Evolutionary conservation across 2,113 vertebrate genomes (phyloP).

Genomic region (Pimephales promelas): DNA sequence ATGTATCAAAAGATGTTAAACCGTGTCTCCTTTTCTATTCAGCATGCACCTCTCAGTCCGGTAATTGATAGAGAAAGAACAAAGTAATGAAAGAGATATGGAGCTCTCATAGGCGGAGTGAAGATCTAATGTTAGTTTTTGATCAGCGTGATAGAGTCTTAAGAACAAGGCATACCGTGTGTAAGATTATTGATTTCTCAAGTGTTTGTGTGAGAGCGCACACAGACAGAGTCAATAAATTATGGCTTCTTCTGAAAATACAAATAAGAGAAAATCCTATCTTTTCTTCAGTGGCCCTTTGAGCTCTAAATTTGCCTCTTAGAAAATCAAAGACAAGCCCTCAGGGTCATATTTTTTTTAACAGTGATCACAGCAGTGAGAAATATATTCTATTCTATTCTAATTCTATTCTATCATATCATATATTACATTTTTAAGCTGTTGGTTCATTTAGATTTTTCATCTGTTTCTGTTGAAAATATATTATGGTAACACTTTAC

Average conservation of each 20-base stretch:
- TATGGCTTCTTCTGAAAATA: constrained; percentile 32
- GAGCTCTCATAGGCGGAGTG: neutral
- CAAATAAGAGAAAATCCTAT: constrained; percentile 35
- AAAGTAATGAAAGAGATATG: constrained; percentile 31
- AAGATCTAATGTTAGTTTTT: constrained; percentile 43
- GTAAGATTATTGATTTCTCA: constrained; percentile 37
- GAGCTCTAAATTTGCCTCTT: constrained; percentile 31
- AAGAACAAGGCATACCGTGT: constrained; percentile 35
- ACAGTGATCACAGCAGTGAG: neutral
- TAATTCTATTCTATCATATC: neutral
- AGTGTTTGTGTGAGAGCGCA: constrained; percentile 37
- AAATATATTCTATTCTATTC: neutral
- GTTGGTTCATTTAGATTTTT: neutral
- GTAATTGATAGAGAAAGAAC: constrained; percentile 38
- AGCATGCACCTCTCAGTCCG: constrained; percentile 28
- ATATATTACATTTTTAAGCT: neutral
- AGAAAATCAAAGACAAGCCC: constrained; percentile 23
- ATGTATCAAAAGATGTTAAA: constrained; percentile 30
- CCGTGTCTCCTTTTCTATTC: constrained; percentile 22
- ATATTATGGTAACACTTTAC: too few relatives aligned
- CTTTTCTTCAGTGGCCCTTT: constrained; percentile 17
- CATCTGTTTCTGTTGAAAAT: neutral
- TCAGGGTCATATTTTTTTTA: neutral
- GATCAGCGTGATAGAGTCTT: constrained; percentile 33
- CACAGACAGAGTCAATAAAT: constrained; percentile 34